Evolutionary conservation across 2,797 vertebrate species (phyloP).

Genomic region (Pangasius krempfi): DNA sequence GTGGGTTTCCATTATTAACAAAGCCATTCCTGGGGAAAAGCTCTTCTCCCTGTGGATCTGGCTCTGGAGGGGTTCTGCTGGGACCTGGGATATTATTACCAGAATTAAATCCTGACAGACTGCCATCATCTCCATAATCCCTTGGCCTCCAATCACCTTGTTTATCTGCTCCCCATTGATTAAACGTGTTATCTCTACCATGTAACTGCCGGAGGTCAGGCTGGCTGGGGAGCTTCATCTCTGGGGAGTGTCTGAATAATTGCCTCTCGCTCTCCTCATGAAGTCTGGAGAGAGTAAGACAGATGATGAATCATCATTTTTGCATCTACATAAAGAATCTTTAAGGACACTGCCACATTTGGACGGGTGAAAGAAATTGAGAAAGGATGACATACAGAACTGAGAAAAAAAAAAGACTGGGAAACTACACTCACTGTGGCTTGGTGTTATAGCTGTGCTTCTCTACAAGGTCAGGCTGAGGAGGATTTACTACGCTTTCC

Average conservation of each 20-base stretch:
- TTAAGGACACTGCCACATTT: background rate
- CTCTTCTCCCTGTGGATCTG: slow-evolving; percentile 30
- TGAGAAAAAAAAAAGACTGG: background rate
- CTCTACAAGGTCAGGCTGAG: background rate
- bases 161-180: background rate
- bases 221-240: background rate
- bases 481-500: background rate
- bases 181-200: background rate
- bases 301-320: background rate
- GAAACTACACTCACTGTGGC: slow-evolving; percentile 28
- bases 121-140: slow-evolving; percentile 6
- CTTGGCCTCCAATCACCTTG: background rate
- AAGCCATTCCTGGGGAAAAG: background rate
- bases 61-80: background rate
- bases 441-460: background rate
- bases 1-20: slow-evolving; percentile 20
- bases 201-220: background rate
- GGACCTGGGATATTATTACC: slow-evolving; percentile 28
- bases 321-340: background rate
- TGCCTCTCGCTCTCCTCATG: background rate
- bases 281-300: slow-evolving; percentile 4
- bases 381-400: accelerated
- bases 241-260: background rate
- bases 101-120: background rate
- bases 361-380: background rate